Evolutionary conservation across 2,888 invertebrate species (phyloP).

Genomic region (Colletes collaris): DNA sequence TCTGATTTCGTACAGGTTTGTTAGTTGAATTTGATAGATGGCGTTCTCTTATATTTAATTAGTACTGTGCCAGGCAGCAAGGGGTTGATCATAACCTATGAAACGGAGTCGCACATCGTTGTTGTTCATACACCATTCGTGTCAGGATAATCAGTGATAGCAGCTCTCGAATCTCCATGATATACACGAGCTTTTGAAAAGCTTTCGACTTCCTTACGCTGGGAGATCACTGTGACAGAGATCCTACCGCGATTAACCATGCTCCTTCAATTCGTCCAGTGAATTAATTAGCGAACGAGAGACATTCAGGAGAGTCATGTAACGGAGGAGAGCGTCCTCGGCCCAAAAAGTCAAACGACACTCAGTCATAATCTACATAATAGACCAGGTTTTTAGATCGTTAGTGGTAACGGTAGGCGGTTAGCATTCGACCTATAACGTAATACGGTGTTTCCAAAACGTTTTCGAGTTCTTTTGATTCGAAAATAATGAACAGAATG

Average conservation of each 20-base stretch:
- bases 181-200: background rate
- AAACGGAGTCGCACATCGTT: constrained; percentile 37
- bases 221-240: background rate
- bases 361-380: constrained; percentile 24
- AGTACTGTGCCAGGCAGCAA: background rate
- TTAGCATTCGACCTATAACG: constrained; percentile 25
- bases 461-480: constrained; percentile 13
- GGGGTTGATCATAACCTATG: constrained; percentile 13
- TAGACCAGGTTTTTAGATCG: constrained; percentile 36
- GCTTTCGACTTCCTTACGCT: background rate
- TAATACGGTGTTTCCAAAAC: constrained; percentile 23
- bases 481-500: background rate
- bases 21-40: too few species aligned
- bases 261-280: constrained; percentile 37
- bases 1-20: too few species aligned
- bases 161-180: background rate
- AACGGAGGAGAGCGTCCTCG: background rate
- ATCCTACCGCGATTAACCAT: background rate
- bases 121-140: constrained; percentile 43
- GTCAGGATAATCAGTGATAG: constrained; percentile 12
- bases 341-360: constrained; percentile 9
- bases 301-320: background rate
- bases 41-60: too few species aligned
- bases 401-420: constrained; percentile 30
- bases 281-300: background rate